Percentiles rank a stretch among this genome's conserved stretches.
These are phyloP conservation scores for Ptychoptera contaminata DNA, from an alignment of 2,888 invertebrate species.

Conservation along the genomic window DNA sequence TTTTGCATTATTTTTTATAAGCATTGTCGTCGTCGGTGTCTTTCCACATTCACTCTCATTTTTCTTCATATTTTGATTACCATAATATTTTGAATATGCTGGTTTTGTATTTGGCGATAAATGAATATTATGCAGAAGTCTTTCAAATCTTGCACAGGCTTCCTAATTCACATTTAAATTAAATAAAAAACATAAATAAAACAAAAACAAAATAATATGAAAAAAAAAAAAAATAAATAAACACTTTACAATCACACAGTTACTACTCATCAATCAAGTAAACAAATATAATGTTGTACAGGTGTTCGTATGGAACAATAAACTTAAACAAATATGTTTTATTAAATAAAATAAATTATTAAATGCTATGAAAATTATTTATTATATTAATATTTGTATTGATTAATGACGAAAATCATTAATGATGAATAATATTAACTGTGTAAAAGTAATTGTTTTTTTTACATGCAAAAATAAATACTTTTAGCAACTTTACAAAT, in stretches of 20 bases:
- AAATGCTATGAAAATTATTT: too few species aligned
- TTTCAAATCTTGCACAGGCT: conserved; percentile 9
- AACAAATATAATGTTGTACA: too few species aligned
- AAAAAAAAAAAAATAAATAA: conserved; percentile 5
- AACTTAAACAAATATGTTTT: too few species aligned
- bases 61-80: background rate
- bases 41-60: background rate
- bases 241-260: background rate
- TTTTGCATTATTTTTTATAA: background rate
- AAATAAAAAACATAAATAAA: conserved; percentile 5
- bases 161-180: conserved; percentile 7
- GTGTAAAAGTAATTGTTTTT: too few species aligned
- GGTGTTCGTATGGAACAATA: too few species aligned
- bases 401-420: too few species aligned
- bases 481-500: too few species aligned
- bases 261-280: background rate
- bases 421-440: too few species aligned
- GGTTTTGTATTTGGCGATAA: conserved; percentile 8
- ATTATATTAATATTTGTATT: too few species aligned
- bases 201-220: conserved; percentile 1
- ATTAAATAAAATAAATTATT: too few species aligned
- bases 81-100: background rate
- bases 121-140: conserved; percentile 11
- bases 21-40: background rate
- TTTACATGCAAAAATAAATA: too few species aligned